Percentiles rank a stretch among this genome's conserved stretches.
phyloP scores from a whole-genome alignment of 92 coral and sea anemone species.

The Micromussa lordhowensis region DNA sequence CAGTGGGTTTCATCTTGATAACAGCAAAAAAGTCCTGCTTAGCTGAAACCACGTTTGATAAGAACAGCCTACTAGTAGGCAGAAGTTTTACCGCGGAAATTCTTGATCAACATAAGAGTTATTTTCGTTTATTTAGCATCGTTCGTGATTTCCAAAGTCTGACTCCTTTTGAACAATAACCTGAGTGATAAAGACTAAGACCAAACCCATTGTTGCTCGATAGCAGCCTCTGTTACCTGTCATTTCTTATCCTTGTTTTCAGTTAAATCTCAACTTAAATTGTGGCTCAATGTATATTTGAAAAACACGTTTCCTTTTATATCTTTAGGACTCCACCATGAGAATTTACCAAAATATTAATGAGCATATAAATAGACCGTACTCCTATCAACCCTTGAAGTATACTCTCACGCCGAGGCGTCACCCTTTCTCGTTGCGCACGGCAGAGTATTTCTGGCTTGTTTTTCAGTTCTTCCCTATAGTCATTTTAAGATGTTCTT shows the following conservation, averaged over 20 bases:
- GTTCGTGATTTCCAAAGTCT: constrained; percentile 1
- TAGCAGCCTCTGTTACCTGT: background rate
- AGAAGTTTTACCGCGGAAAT: background rate
- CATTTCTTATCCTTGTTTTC: background rate
- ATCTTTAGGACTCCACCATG: background rate
- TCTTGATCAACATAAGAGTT: background rate
- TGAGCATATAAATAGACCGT: constrained; percentile 7
- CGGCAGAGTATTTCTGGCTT: background rate
- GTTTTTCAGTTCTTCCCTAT: background rate
- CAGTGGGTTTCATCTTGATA: background rate
- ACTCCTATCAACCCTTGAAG: background rate
- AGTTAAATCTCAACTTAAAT: background rate
- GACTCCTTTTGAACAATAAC: background rate
- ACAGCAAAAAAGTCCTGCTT: background rate
- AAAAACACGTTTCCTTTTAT: background rate
- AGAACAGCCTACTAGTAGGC: background rate
- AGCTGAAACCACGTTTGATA: background rate
- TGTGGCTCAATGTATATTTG: background rate
- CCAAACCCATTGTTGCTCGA: background rate
- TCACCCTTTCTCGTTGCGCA: background rate
- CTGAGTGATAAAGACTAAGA: background rate
- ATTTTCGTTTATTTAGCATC: background rate
- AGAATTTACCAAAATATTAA: background rate
- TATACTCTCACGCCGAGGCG: background rate
- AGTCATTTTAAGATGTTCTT: background rate